phyloP scores from a whole-genome alignment of 2,888 invertebrate genomes.

The Catocala nupta region DNA sequence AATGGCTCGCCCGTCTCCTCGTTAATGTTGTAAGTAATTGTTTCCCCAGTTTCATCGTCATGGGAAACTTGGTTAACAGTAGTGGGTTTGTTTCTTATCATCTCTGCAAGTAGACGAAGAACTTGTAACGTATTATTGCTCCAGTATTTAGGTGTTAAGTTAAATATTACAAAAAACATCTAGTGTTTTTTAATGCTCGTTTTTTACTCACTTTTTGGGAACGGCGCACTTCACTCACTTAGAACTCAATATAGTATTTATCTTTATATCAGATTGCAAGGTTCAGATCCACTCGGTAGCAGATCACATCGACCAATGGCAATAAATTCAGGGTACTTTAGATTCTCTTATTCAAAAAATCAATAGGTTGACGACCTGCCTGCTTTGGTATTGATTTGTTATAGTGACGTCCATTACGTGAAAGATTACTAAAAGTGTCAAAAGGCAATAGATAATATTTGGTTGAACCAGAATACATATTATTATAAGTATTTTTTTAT shows the following conservation, averaged over 20 bases:
- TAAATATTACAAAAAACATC: slow-evolving; percentile 7
- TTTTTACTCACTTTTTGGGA: slow-evolving; percentile 10
- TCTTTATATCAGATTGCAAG: not conserved
- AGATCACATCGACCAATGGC: slow-evolving; percentile 2
- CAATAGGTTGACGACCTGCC: slow-evolving; percentile 2
- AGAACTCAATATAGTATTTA: not conserved
- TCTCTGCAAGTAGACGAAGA: slow-evolving; percentile 41
- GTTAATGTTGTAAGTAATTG: slow-evolving; percentile 74
- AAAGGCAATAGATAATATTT: no score
- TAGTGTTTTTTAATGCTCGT: not conserved
- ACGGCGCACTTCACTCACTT: slow-evolving; percentile 3
- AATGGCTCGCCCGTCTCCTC: slow-evolving; percentile 85
- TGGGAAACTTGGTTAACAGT: slow-evolving; percentile 62
- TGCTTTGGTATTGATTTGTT: no score
- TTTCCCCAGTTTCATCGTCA: slow-evolving; percentile 87
- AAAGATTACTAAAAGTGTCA: no score
- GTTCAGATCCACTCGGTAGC: not conserved
- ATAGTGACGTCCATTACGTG: no score
- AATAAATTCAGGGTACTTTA: slow-evolving; percentile 1
- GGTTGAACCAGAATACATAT: no score
- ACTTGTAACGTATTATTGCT: not conserved
- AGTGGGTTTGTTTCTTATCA: slow-evolving; percentile 34
- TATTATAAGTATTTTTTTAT: no score
- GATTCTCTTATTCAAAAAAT: not conserved
- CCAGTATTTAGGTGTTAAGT: slow-evolving; percentile 14